phyloP scores from a whole-genome alignment of 1,140 invertebrate species.

The Arion vulgaris region DNA sequence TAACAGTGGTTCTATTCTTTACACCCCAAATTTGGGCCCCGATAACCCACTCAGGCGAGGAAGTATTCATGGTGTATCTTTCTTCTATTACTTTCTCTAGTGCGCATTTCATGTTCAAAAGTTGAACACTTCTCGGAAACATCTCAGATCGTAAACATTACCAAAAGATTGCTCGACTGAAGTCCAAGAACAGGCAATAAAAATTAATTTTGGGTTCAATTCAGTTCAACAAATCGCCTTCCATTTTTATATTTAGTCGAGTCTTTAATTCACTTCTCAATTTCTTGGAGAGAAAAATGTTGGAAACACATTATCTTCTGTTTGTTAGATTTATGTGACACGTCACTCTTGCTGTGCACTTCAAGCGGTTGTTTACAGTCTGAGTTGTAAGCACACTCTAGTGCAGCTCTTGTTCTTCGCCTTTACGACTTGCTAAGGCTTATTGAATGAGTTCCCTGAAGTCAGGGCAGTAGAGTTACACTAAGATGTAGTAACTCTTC shows the following conservation, averaged over 20 bases:
- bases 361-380: not conserved
- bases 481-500: not conserved
- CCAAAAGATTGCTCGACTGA: not conserved
- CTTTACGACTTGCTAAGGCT: slow-evolving; percentile 24
- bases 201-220: not conserved
- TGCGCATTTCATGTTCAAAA: not conserved
- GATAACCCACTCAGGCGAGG: no score
- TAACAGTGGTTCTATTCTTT: no score
- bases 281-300: not conserved
- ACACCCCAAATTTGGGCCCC: no score
- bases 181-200: not conserved
- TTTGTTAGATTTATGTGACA: slow-evolving; percentile 8
- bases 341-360: slow-evolving; percentile 3
- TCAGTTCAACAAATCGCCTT: not conserved
- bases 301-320: not conserved
- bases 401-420: not conserved
- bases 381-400: not conserved
- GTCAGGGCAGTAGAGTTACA: not conserved
- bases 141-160: not conserved
- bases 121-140: not conserved
- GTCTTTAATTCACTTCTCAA: not conserved
- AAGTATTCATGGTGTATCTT: no score
- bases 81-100: not conserved
- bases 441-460: not conserved
- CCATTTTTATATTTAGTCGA: not conserved